Evolutionary conservation across 2,797 vertebrate genomes (phyloP).

Genomic region (Hafferia zeledoni): DNA sequence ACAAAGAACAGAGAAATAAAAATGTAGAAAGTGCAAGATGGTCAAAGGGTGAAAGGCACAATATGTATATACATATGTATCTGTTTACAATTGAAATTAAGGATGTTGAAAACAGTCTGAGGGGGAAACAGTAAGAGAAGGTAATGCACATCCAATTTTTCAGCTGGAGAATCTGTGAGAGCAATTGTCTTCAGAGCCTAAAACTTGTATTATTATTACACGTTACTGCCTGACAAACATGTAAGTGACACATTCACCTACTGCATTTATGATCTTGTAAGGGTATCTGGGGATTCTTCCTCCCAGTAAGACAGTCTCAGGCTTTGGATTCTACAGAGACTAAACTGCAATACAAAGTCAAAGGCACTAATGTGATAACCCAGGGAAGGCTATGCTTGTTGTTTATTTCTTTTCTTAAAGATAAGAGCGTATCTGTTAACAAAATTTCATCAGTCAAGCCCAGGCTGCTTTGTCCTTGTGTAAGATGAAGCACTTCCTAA

Average conservation of each 20-base stretch:
- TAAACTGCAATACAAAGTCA: not conserved
- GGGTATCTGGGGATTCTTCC: not conserved
- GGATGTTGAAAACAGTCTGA: not conserved
- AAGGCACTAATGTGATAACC: not conserved
- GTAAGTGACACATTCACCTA: not conserved
- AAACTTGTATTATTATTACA: not conserved
- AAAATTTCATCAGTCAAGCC: not conserved
- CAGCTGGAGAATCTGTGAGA: not conserved
- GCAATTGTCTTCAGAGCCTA: not conserved
- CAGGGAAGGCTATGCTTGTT: not conserved
- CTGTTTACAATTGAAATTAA: not conserved
- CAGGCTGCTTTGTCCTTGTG: not conserved
- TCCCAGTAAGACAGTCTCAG: not conserved
- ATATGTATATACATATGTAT: not conserved
- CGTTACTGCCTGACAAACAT: slow-evolving; percentile 22
- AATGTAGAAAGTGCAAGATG: not conserved
- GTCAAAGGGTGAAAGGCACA: not conserved
- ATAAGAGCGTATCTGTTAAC: not conserved
- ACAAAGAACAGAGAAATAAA: not conserved
- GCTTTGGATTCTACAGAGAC: not conserved
- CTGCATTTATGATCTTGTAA: slow-evolving; percentile 4
- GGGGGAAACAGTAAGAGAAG: not conserved
- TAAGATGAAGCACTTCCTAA: not conserved
- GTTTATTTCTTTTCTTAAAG: not conserved
- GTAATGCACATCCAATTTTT: not conserved